Evolutionary conservation across 1,140 invertebrate species (phyloP), one percentile per base, ranked within the genome.

Genomic region (Cotesia glomerata): DNA sequence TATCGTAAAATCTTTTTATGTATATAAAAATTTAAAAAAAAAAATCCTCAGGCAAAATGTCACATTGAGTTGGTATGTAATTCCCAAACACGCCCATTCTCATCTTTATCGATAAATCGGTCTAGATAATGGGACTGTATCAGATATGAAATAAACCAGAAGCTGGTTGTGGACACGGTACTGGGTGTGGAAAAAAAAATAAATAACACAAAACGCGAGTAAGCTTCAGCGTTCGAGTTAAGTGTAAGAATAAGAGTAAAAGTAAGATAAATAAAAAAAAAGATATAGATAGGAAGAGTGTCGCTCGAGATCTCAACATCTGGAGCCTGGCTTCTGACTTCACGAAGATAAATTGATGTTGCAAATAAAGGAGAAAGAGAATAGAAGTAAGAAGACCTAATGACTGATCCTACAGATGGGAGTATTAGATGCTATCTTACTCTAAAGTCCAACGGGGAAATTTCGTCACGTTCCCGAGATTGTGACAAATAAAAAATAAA

Each of bases 231-330:
- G 26, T 26, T 26, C 26, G 1, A 26, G 26, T 26, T 52, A 58
- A 52, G n/a, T 69, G 32, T 16, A n/a, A 5, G n/a, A 36, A 13
- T 8, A 18, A 49, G 26, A 69, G 16, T 35, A 49, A 32, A 49
- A 61, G 36, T 56, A 34, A 34, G 9, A 63, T 8, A 45, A 49
- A 32, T 36, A 34, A 56, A 71, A 54, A 64, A 34, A 65, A 65
- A 63, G 7, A 63, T 58, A 56, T 51, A 32, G 11, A 63, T 49
- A 62, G 8, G 56, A 61, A 69, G 56, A 26, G 13, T 63, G 68
- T 61, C 68, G 54, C 39, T 56, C n/a, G 63, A 65, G 18, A 65
- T 65, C 63, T 65, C 63, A 16, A 65, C 63, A 65, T 65, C 63
- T 65, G 39, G 61, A 13, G 36, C 36, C 61, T 63, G 61, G 63